phyloP scores from a whole-genome alignment of 2,888 invertebrate genomes.

The Rhagophthalmus giganteus region DNA sequence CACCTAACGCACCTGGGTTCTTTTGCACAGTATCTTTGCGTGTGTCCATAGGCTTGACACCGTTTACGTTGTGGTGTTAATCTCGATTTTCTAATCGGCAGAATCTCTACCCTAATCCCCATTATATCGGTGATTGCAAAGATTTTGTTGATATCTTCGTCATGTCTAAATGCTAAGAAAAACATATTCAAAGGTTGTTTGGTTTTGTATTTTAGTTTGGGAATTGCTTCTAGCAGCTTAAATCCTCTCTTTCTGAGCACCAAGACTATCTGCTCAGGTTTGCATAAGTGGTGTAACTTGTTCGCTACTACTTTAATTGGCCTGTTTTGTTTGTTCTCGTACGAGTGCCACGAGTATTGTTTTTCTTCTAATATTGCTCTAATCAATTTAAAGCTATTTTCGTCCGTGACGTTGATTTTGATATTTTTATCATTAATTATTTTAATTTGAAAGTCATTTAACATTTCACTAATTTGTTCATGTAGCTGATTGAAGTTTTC shows the following conservation, averaged over 20 bases:
- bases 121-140: slow-evolving; percentile 2
- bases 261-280: slow-evolving; percentile 3
- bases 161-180: background rate
- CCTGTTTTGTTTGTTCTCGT: slow-evolving; percentile 3
- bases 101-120: slow-evolving; percentile 14
- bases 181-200: background rate
- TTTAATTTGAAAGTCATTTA: slow-evolving; percentile 1
- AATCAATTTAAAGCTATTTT: slow-evolving; percentile 1
- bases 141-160: background rate
- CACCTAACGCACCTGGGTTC: slow-evolving; percentile 27
- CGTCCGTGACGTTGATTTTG: slow-evolving; percentile 4
- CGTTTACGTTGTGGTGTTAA: slow-evolving; percentile 30
- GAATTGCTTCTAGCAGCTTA: background rate
- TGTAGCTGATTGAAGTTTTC: slow-evolving; percentile 1
- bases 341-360: slow-evolving; percentile 3
- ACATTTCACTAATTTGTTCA: background rate
- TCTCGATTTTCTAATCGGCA: slow-evolving; percentile 16
- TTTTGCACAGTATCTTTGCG: slow-evolving; percentile 34
- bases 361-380: slow-evolving; percentile 1
- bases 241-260: no score
- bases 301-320: slow-evolving; percentile 5
- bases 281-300: slow-evolving; percentile 1
- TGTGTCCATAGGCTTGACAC: slow-evolving; percentile 36
- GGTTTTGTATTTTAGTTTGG: slow-evolving; percentile 1
- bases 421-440: slow-evolving; percentile 4